Evolutionary conservation across 2,888 invertebrate genomes (phyloP).

Genomic region (Nomada flava): DNA sequence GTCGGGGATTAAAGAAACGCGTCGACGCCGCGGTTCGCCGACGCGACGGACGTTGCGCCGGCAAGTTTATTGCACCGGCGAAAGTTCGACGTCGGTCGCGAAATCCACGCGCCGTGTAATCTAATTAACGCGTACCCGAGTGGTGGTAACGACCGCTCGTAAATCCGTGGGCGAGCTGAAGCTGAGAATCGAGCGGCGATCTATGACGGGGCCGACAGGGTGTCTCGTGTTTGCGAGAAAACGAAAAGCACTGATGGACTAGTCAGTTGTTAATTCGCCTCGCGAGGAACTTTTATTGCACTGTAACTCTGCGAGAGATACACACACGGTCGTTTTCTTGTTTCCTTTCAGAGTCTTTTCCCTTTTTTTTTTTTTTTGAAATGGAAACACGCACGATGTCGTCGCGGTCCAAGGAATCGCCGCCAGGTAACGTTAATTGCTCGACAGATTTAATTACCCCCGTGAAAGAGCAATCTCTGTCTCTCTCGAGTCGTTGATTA

Average conservation of each 20-base stretch:
- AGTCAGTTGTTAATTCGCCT: slow-evolving; percentile 38
- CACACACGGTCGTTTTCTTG: not conserved
- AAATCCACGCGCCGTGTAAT: slow-evolving; percentile 57
- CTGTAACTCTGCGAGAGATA: slow-evolving; percentile 26
- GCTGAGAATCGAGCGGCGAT: slow-evolving; percentile 27
- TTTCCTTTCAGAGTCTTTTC: not conserved
- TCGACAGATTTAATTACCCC: slow-evolving; percentile 49
- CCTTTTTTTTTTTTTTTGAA: not conserved
- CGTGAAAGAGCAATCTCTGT: slow-evolving; percentile 41
- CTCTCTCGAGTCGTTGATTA: slow-evolving; percentile 47
- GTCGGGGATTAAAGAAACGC: not conserved
- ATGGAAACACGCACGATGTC: slow-evolving; percentile 20
- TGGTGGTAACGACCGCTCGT: slow-evolving; percentile 72
- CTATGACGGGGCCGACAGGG: slow-evolving; percentile 24
- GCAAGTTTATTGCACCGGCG: slow-evolving; percentile 13
- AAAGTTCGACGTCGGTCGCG: slow-evolving; percentile 20
- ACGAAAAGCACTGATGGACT: not conserved
- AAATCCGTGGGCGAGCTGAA: slow-evolving; percentile 52
- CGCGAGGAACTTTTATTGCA: slow-evolving; percentile 30
- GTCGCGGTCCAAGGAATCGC: slow-evolving; percentile 22
- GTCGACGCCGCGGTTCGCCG: not conserved
- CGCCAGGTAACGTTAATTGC: slow-evolving; percentile 57
- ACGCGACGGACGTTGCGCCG: not conserved
- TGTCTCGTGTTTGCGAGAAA: slow-evolving; percentile 17
- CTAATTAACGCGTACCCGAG: slow-evolving; percentile 74